These are phyloP conservation scores for Fulmarus glacialis DNA, from an alignment of 2,113 vertebrate species.

Conservation along the genomic window DNA sequence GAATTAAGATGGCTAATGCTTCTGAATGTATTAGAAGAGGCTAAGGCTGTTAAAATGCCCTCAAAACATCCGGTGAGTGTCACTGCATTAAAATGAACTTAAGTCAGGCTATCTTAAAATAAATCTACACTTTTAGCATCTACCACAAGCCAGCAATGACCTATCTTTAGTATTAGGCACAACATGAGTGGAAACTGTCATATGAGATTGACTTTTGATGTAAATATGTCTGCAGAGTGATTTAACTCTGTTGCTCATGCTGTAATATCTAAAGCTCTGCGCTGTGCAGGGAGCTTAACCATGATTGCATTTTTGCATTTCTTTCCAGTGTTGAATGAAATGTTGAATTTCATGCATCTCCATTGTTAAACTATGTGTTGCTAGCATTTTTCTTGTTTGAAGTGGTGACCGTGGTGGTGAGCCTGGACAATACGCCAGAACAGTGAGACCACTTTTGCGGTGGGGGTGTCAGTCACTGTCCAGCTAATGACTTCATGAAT, in stretches of 20 bases:
- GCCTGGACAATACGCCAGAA: background rate
- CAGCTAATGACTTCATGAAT: background rate
- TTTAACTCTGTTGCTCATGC: background rate
- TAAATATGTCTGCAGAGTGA: background rate
- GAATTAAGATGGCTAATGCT: background rate
- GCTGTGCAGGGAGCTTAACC: background rate
- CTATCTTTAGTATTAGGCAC: conserved; percentile 24
- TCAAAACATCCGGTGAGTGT: conserved; percentile 46
- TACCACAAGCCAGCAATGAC: background rate
- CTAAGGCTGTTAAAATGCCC: background rate
- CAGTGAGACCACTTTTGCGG: background rate
- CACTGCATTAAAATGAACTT: conserved; percentile 42
- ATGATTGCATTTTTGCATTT: background rate
- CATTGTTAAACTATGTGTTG: background rate
- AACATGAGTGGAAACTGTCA: conserved; percentile 17
- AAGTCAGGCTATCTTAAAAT: conserved; percentile 52
- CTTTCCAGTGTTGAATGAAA: background rate
- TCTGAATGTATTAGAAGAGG: background rate
- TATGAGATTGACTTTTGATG: background rate
- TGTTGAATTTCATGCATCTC: background rate
- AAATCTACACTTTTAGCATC: background rate
- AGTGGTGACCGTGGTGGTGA: background rate
- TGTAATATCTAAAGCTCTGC: background rate
- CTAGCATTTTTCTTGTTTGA: background rate
- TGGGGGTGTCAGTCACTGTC: background rate